A percentile compares a stretch with the other conserved stretches of the same genome.
Evolutionary conservation across 2,797 vertebrate species (phyloP).

Genomic region (Gobionotothen gibberifrons): DNA sequence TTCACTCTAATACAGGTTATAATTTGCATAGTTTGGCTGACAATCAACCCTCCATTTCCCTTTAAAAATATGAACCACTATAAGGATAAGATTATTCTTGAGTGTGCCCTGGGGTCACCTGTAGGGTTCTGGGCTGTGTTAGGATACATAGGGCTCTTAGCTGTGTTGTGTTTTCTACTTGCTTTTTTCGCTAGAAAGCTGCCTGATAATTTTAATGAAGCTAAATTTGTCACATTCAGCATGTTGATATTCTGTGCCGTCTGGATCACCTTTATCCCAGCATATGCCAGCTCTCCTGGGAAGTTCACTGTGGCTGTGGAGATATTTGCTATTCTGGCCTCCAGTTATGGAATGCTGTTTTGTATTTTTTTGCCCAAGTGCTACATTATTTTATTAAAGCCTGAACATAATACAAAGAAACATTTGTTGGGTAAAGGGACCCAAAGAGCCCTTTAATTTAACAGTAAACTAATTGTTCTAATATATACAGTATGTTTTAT

Average conservation of each 20-base stretch:
- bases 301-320: slow-evolving; percentile 85
- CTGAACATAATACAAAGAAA: slow-evolving; percentile 82
- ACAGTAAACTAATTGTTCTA: rapidly evolving
- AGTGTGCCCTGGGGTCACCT: slow-evolving; percentile 80
- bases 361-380: slow-evolving; percentile 86
- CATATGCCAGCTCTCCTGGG: slow-evolving; percentile 85
- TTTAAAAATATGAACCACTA: slow-evolving; percentile 74
- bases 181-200: slow-evolving; percentile 82
- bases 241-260: slow-evolving; percentile 85
- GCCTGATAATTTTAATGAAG: slow-evolving; percentile 84
- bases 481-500: too few species aligned
- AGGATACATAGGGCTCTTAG: slow-evolving; percentile 81
- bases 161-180: slow-evolving; percentile 80
- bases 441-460: slow-evolving; percentile 55
- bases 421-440: slow-evolving; percentile 76
- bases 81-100: slow-evolving; percentile 80
- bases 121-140: slow-evolving; percentile 82
- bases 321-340: slow-evolving; percentile 85
- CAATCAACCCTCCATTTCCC: slow-evolving; percentile 78
- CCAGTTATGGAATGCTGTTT: slow-evolving; percentile 81
- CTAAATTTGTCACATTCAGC: slow-evolving; percentile 84
- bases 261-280: slow-evolving; percentile 85
- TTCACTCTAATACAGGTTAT: slow-evolving; percentile 81
- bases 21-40: slow-evolving; percentile 82
- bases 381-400: slow-evolving; percentile 82